phyloP scores from a whole-genome alignment of 2,888 invertebrate species.

The Erebia palarica region DNA sequence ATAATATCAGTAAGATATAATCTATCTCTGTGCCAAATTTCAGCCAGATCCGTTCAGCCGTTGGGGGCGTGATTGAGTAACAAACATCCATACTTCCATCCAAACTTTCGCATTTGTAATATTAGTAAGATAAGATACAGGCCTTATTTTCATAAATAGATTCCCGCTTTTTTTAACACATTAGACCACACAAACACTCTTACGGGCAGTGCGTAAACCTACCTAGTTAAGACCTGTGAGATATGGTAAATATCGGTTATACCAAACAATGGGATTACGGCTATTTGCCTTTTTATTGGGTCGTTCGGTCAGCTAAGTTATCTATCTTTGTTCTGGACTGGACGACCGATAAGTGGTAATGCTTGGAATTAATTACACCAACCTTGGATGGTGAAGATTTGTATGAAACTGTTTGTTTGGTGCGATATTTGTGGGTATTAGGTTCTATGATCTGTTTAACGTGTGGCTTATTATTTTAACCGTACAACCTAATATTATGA shows the following conservation, averaged over 20 bases:
- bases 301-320: slow-evolving; percentile 47
- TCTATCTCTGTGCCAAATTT: too few relatives aligned
- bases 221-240: slow-evolving; percentile 59
- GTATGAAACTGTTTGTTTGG: slow-evolving; percentile 15
- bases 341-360: slow-evolving; percentile 18
- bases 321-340: slow-evolving; percentile 34
- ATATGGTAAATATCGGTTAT: slow-evolving; percentile 65
- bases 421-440: neutral
- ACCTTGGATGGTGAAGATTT: slow-evolving; percentile 8
- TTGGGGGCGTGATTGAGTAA: too few relatives aligned
- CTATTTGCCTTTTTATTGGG: slow-evolving; percentile 67
- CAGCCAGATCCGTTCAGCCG: too few relatives aligned
- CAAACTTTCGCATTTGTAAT: too few relatives aligned
- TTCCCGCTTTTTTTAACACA: slow-evolving; percentile 40
- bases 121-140: too few relatives aligned
- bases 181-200: slow-evolving; percentile 59
- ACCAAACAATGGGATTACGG: slow-evolving; percentile 58
- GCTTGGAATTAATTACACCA: slow-evolving; percentile 28
- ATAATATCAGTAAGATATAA: too few relatives aligned
- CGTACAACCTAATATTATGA: too few relatives aligned
- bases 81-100: too few relatives aligned
- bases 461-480: too few relatives aligned
- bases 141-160: too few relatives aligned
- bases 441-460: neutral
- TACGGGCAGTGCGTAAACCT: slow-evolving; percentile 60